phyloP scores from a whole-genome alignment of 2,797 vertebrate genomes.

The Propithecus perrieri region DNA sequence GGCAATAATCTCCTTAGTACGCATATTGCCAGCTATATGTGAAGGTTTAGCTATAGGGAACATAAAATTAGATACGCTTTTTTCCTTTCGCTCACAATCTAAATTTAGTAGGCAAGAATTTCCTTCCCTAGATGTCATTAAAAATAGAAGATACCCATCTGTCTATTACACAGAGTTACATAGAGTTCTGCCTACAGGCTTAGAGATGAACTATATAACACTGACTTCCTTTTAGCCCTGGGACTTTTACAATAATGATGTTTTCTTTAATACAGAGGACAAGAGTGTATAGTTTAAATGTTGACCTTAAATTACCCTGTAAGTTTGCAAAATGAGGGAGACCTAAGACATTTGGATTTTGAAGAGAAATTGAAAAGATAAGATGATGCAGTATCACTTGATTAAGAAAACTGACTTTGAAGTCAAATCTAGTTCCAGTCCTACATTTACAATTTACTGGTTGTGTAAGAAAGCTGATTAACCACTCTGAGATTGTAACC shows the following conservation, averaged over 20 bases:
- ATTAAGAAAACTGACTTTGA: conserved; percentile 28
- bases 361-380: conserved; percentile 28
- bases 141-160: conserved; percentile 76
- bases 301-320: conserved; percentile 43
- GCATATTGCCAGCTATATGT: background rate
- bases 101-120: conserved; percentile 69
- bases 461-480: conserved; percentile 11
- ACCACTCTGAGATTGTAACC: background rate
- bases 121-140: conserved; percentile 75
- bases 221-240: background rate
- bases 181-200: conserved; percentile 47
- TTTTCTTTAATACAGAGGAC: conserved; percentile 1
- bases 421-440: background rate
- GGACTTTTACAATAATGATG: conserved; percentile 52
- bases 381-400: background rate
- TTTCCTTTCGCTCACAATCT: conserved; percentile 64
- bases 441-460: background rate
- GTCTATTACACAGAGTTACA: conserved; percentile 48
- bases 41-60: conserved; percentile 59
- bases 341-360: conserved; percentile 38
- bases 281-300: background rate
- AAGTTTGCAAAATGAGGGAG: background rate
- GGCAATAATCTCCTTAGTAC: conserved; percentile 31
- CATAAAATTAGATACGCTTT: conserved; percentile 64
- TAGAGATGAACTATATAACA: background rate